These are phyloP conservation scores for Pseudochirops corinnae DNA, from an alignment of 2,797 vertebrate genomes.

Conservation along the genomic window DNA sequence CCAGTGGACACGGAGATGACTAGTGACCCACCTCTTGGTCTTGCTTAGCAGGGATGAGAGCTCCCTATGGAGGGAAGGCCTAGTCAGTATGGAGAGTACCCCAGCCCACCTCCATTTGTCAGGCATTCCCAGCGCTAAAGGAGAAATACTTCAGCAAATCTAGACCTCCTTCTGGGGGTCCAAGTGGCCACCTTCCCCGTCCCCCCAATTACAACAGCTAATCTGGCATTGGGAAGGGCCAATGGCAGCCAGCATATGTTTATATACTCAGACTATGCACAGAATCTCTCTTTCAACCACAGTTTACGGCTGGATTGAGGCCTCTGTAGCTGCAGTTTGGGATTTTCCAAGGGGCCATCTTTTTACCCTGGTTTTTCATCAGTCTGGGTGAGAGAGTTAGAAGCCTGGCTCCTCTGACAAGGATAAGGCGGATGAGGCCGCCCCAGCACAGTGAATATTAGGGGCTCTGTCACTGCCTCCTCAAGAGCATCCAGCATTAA, in stretches of 20 bases:
- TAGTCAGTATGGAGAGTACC: neutral
- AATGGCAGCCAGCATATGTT: slow-evolving; percentile 61
- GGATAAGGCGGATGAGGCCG: slow-evolving; percentile 11
- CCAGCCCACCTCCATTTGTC: neutral
- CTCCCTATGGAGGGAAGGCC: neutral
- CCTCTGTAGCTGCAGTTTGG: neutral
- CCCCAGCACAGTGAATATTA: neutral
- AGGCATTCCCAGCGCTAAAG: slow-evolving; percentile 27
- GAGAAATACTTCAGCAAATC: slow-evolving; percentile 53
- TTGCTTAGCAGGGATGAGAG: neutral
- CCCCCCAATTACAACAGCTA: slow-evolving; percentile 63
- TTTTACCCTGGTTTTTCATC: slow-evolving; percentile 2
- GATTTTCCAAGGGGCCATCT: slow-evolving; percentile 43
- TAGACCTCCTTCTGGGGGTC: slow-evolving; percentile 57
- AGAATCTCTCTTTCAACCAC: slow-evolving; percentile 57
- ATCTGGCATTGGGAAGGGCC: slow-evolving; percentile 7
- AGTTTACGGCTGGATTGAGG: neutral
- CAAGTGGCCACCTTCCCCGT: slow-evolving; percentile 53
- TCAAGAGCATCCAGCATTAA: neutral
- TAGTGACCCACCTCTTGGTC: neutral
- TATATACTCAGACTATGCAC: slow-evolving; percentile 58
- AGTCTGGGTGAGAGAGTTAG: slow-evolving; percentile 6
- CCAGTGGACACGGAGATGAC: neutral
- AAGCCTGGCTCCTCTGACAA: neutral
- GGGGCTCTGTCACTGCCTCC: neutral